Evolutionary conservation across 2,113 vertebrate genomes (phyloP).

Genomic region (Anhinga anhinga): DNA sequence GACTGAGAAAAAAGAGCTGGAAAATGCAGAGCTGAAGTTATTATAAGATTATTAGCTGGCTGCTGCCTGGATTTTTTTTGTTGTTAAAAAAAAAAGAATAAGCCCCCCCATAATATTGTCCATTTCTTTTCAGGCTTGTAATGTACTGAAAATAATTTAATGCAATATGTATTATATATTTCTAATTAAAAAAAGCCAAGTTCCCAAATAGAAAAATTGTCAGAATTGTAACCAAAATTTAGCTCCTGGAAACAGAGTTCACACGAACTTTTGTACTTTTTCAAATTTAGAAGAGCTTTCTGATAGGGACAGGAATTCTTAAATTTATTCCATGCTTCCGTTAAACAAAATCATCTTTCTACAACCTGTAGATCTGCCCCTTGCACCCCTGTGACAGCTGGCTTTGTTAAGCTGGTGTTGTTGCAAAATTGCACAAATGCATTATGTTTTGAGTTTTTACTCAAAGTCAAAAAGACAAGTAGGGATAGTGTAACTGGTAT

Average conservation of each 20-base stretch:
- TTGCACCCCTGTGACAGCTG: accelerated
- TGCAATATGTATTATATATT: not conserved
- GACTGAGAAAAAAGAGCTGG: constrained; percentile 20
- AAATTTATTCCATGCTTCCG: not conserved
- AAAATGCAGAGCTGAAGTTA: constrained; percentile 45
- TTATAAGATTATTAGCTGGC: constrained; percentile 40
- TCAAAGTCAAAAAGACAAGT: not conserved
- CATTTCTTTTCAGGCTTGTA: not conserved
- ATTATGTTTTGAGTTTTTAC: not conserved
- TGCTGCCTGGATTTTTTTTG: not conserved
- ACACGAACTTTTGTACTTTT: not conserved
- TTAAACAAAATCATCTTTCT: not conserved
- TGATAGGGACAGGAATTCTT: not conserved
- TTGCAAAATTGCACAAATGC: not conserved
- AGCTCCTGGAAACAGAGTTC: not conserved
- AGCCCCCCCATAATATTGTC: not conserved
- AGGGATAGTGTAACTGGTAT: not conserved
- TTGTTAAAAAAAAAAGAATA: not conserved
- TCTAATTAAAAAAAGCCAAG: not conserved
- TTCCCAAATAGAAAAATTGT: not conserved
- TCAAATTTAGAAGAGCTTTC: not conserved
- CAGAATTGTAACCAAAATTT: not conserved
- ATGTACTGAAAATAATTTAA: not conserved
- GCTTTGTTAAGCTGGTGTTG: not conserved
- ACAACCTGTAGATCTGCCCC: not conserved